Conservation (phyloP, 2,113 vertebrate genomes). For the Dolichotis patagonum region DNA sequence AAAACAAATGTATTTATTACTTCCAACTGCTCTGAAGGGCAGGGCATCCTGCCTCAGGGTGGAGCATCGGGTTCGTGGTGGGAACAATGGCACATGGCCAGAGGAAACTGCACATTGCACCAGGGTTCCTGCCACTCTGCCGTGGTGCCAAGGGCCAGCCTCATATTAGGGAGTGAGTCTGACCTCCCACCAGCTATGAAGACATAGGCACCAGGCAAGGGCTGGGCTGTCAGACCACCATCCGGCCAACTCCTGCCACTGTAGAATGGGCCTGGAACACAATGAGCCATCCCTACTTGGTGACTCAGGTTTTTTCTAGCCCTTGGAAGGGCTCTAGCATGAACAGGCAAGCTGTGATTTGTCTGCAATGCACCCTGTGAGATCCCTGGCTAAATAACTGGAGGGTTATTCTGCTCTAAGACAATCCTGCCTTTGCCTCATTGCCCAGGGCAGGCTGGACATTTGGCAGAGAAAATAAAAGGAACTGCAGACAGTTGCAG, state of each 20-base stretch:
- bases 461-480: constrained; percentile 25
- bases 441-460: neutral
- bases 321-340: neutral
- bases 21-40: constrained; percentile 86
- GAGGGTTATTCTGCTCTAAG: neutral
- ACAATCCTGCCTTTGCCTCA: neutral
- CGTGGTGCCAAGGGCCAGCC: constrained; percentile 68
- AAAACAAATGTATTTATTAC: constrained; percentile 87
- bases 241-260: neutral
- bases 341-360: constrained; percentile 1
- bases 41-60: constrained; percentile 91
- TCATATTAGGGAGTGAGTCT: constrained; percentile 47
- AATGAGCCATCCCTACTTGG: neutral
- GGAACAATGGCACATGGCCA: constrained; percentile 86
- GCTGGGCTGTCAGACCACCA: neutral
- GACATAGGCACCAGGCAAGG: neutral
- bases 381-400: neutral
- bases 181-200: neutral
- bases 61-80: constrained; percentile 85
- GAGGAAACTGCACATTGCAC: constrained; percentile 82
- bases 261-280: neutral
- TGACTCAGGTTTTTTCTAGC: neutral
- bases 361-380: neutral
- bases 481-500: neutral
- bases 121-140: constrained; percentile 70